These are phyloP conservation scores for Hypsibius dujardini DNA, from an alignment of 1,140 invertebrate species.

Conservation along the genomic window DNA sequence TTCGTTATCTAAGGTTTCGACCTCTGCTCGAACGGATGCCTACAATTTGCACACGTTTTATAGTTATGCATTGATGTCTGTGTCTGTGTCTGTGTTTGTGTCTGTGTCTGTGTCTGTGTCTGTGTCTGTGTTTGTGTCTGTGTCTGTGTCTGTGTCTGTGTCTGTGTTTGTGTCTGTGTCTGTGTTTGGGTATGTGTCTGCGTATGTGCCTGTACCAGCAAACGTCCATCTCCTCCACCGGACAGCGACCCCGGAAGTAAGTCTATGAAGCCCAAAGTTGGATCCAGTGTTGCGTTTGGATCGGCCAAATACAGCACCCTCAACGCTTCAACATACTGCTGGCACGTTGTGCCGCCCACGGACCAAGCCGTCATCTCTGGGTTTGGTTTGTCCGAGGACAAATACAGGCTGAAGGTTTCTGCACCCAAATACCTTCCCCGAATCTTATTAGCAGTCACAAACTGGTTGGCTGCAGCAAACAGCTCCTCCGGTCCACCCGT, in stretches of 20 bases:
- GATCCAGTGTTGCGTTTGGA: not conserved
- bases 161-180: not conserved
- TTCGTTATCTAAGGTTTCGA: no score
- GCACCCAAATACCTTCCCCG: not conserved
- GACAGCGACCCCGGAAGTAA: no score
- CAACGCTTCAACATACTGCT: not conserved
- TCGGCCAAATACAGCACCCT: not conserved
- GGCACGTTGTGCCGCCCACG: not conserved
- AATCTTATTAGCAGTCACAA: not conserved
- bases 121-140: not conserved
- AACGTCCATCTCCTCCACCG: no score
- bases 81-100: no score
- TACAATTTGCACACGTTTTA: no score
- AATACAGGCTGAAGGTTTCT: not conserved
- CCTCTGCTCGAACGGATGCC: no score
- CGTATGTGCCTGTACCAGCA: no score
- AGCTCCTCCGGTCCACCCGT: not conserved
- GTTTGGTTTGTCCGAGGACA: not conserved
- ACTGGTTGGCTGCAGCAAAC: not conserved
- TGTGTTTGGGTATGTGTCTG: not conserved
- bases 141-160: not conserved
- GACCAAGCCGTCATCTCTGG: not conserved
- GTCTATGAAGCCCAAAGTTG: not conserved
- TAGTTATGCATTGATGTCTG: not conserved
- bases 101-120: no score